phyloP scores from a whole-genome alignment of 2,888 invertebrate species.

The Phyto melanocephala region DNA sequence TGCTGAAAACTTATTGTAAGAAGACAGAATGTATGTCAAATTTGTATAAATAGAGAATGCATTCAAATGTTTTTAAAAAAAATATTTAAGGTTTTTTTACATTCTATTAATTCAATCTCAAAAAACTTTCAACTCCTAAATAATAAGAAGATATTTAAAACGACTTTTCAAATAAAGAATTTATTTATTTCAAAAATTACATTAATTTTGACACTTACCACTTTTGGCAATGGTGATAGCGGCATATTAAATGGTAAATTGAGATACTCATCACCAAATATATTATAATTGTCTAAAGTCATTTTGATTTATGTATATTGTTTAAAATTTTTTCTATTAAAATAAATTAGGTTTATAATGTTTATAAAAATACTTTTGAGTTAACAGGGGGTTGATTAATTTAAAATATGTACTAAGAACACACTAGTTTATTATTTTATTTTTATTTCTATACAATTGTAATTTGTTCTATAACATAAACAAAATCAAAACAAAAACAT shows the following conservation, averaged over 20 bases:
- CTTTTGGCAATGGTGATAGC: conserved; percentile 78
- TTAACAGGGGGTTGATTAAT: background rate
- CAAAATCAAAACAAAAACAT: conserved; percentile 33
- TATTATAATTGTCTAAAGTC: conserved; percentile 76
- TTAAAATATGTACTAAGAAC: background rate
- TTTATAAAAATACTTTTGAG: background rate
- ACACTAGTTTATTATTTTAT: conserved; percentile 19
- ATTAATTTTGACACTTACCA: too few relatives aligned
- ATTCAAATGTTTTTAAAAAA: too few relatives aligned
- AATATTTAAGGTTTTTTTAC: too few relatives aligned
- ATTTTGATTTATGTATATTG: conserved; percentile 67
- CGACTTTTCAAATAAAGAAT: too few relatives aligned
- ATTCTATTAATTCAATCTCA: too few relatives aligned
- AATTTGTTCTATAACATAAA: conserved; percentile 46
- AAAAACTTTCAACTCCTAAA: too few relatives aligned
- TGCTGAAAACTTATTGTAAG: too few relatives aligned
- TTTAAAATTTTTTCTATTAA: conserved; percentile 35
- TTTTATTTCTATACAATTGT: background rate
- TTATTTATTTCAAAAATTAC: too few relatives aligned
- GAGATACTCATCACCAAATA: conserved; percentile 75
- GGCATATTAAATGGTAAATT: conserved; percentile 75
- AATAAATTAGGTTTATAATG: background rate
- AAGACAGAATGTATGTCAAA: too few relatives aligned
- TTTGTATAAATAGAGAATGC: too few relatives aligned
- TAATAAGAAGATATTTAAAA: too few relatives aligned